Conservation (phyloP, 2,797 vertebrate species). For the Catostomus latipinnis region DNA sequence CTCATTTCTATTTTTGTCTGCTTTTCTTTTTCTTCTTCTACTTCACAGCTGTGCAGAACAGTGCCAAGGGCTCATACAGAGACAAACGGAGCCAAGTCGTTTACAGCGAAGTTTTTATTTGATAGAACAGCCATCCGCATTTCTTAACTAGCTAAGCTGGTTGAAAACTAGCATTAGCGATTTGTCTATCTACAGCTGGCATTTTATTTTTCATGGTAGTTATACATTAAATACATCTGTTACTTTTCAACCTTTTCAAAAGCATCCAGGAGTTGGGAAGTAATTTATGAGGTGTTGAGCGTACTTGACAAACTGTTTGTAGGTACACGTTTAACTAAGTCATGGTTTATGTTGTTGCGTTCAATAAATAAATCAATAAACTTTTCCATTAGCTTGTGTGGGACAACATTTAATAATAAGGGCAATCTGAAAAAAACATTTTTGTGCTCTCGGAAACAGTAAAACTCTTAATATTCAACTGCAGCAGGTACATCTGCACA, state of each 20-base stretch:
- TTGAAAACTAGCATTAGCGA: too few relatives aligned
- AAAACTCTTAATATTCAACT: background rate
- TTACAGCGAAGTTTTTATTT: conserved; percentile 86
- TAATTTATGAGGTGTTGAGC: background rate
- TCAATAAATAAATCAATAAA: conserved; percentile 41
- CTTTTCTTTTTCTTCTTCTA: background rate
- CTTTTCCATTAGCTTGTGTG: background rate
- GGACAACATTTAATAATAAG: background rate
- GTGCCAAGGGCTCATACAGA: conserved; percentile 87
- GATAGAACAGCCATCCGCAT: conserved; percentile 3
- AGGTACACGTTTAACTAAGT: conserved; percentile 18
- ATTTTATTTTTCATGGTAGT: background rate
- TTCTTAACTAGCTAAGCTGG: background rate
- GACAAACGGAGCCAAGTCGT: conserved; percentile 92
- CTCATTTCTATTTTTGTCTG: background rate
- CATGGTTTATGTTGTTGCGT: conserved; percentile 16
- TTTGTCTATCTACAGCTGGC: background rate
- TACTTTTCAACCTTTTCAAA: background rate
- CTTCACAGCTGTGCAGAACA: conserved; percentile 87
- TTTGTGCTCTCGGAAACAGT: too few relatives aligned
- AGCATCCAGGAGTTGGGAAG: too few relatives aligned
- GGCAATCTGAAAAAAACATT: too few relatives aligned
- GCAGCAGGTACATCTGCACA: background rate
- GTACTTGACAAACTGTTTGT: background rate
- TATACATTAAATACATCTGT: background rate